Conservation (phyloP, 2,888 invertebrate species). For the Chrysotoxum bicinctum region DNA sequence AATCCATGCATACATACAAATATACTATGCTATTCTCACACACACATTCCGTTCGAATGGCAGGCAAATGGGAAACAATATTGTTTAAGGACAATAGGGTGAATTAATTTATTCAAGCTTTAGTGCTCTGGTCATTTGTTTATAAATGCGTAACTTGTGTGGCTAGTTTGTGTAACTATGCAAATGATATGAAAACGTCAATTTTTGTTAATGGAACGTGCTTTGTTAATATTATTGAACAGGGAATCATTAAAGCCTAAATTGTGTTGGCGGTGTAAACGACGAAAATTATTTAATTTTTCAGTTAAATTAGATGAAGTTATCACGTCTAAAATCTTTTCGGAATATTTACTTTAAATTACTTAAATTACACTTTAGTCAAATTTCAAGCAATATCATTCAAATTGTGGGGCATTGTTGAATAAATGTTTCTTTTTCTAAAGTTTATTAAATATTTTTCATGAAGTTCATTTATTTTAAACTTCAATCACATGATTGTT, state of each 20-base stretch:
- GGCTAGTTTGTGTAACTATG: constrained; percentile 2
- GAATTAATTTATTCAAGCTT: constrained; percentile 40
- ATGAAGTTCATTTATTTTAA: no score
- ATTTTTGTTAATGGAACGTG: constrained; percentile 28
- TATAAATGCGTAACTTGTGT: neutral
- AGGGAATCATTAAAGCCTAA: constrained; percentile 11
- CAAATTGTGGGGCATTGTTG: no score
- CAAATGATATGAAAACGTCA: constrained; percentile 28
- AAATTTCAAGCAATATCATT: no score
- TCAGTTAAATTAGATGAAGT: neutral
- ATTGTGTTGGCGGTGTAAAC: neutral
- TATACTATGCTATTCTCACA: neutral
- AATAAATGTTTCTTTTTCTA: no score
- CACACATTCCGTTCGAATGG: neutral
- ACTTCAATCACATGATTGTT: no score
- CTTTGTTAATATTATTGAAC: neutral
- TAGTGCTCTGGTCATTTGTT: constrained; percentile 38
- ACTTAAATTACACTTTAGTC: no score
- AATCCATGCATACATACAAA: neutral
- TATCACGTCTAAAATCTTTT: neutral
- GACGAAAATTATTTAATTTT: neutral
- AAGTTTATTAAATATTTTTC: no score
- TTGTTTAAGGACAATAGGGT: constrained; percentile 38
- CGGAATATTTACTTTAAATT: neutral
- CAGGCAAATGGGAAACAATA: constrained; percentile 32